Conservation (phyloP, 2,888 invertebrate genomes). For the Patella pellucida region DNA sequence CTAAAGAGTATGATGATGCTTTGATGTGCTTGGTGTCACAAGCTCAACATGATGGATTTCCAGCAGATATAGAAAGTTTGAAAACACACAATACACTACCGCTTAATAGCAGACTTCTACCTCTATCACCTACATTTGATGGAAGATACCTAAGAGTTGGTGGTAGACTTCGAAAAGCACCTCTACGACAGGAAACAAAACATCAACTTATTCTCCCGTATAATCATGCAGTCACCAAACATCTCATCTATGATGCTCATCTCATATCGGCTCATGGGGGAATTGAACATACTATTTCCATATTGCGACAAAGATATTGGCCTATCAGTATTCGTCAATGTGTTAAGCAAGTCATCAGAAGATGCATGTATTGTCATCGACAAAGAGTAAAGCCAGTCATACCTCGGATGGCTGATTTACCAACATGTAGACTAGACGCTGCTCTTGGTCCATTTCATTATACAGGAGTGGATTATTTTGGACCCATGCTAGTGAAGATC, state of each 20-base stretch:
- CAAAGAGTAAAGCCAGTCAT: background rate
- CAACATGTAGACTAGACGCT: constrained; percentile 9
- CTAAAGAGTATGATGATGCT: background rate
- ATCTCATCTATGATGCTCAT: constrained; percentile 4
- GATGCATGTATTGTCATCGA: background rate
- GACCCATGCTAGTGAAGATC: constrained; percentile 19
- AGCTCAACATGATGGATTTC: background rate
- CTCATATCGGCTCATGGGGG: constrained; percentile 10
- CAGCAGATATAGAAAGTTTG: background rate
- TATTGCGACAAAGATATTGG: constrained; percentile 8
- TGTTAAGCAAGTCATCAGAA: background rate
- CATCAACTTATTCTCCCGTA: constrained; percentile 12
- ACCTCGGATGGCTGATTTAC: constrained; percentile 19
- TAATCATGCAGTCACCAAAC: background rate
- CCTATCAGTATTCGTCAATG: background rate
- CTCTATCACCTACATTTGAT: constrained; percentile 12
- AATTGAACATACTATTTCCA: constrained; percentile 14
- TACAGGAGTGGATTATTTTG: constrained; percentile 20
- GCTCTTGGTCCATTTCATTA: constrained; percentile 2
- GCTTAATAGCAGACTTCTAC: constrained; percentile 5
- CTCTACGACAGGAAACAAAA: background rate
- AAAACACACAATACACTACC: background rate
- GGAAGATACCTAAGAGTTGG: constrained; percentile 10
- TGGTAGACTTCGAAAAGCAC: constrained; percentile 13
- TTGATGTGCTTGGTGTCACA: background rate